Evolutionary conservation across 64 coral and sea anemone species (phyloP), one percentile per base, ranked within the genome.

Genomic region (Actinia equina): DNA sequence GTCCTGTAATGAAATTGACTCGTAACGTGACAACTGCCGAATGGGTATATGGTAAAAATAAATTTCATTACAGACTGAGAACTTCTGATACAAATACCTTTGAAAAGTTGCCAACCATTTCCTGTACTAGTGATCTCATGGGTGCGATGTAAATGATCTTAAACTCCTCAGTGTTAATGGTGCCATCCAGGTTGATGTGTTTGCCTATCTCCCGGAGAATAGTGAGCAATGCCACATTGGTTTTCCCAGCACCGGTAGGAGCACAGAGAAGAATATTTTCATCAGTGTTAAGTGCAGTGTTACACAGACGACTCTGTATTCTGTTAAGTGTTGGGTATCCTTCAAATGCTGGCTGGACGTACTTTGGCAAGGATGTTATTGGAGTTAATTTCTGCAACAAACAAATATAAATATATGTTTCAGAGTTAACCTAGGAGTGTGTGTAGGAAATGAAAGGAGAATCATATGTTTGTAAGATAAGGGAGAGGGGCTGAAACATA

Each of bases 161-260:
- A 76, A 99, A 99, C 76, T 99, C 97, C 59, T 99, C 97, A 17
- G 91, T 83, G 67, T 99, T 99, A 43, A 99, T 99, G 15, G 97
- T 99, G 5, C 97, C 97, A 93, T 99, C 97, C 86, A 99, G 84
- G 80, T 99, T 99, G 17, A 99, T 99, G 67, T 99, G 97, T 64
- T 99, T 99, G 42, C 97, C 93, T 18, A 99, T 95, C 79, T 99
- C 97, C 16, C 97, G 83, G 27, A 99, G 91, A 43, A 99, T 89
- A 76, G 93, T 95, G 14, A 99, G 78, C 76, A 99, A 79, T 65
- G 97, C 97, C 20, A 99, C 97, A 93, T 99, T 99, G 18, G 97
- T 99, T 90, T 99, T 99, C 6, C 97, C 97, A 14, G 97, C 97
- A 83, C 97, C 97, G 78, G 97, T 99, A 43, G 97, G 97, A 7